Percentiles rank a stretch among this genome's conserved stretches.
These are phyloP conservation scores for Parnassius apollo DNA, from an alignment of 2,888 invertebrate species.

Conservation along the genomic window DNA sequence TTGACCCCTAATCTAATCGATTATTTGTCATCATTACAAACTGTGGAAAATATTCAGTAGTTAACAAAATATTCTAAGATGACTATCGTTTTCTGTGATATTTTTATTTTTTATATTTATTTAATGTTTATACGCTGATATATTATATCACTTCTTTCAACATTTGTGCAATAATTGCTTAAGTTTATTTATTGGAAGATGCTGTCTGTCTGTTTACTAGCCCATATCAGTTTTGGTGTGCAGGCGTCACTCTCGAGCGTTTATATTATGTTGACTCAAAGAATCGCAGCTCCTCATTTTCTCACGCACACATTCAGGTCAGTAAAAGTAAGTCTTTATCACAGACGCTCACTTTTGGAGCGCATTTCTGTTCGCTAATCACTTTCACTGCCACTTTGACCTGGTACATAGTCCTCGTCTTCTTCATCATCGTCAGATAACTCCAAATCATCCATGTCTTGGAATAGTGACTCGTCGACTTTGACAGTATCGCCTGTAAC, in stretches of 20 bases:
- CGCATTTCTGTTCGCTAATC: slow-evolving; percentile 48
- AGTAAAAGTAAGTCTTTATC: slow-evolving; percentile 19
- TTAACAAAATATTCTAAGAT: too few relatives aligned
- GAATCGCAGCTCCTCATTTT: slow-evolving; percentile 6
- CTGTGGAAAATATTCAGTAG: too few relatives aligned
- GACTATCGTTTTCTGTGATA: background rate
- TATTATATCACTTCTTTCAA: background rate
- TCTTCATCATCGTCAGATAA: slow-evolving; percentile 84
- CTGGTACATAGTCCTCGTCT: slow-evolving; percentile 83
- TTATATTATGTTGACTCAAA: slow-evolving; percentile 7
- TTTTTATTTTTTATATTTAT: too few relatives aligned
- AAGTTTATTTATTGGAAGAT: too few relatives aligned
- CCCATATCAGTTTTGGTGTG: slow-evolving; percentile 5
- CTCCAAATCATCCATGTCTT: slow-evolving; percentile 92
- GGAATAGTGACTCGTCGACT: slow-evolving; percentile 96
- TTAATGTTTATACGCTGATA: background rate
- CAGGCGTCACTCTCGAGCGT: slow-evolving; percentile 9
- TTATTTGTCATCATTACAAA: too few relatives aligned
- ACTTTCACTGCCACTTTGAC: slow-evolving; percentile 69
- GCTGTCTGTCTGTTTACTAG: background rate
- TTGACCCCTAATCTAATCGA: too few relatives aligned
- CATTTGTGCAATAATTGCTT: too few relatives aligned
- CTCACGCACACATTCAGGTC: slow-evolving; percentile 2
- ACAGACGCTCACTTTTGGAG: slow-evolving; percentile 19
- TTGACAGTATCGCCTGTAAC: slow-evolving; percentile 88